A percentile compares a stretch with the other conserved stretches of the same genome.
These are phyloP conservation scores for Rhizomys pruinosus DNA, from an alignment of 2,113 vertebrate species.

Conservation along the genomic window DNA sequence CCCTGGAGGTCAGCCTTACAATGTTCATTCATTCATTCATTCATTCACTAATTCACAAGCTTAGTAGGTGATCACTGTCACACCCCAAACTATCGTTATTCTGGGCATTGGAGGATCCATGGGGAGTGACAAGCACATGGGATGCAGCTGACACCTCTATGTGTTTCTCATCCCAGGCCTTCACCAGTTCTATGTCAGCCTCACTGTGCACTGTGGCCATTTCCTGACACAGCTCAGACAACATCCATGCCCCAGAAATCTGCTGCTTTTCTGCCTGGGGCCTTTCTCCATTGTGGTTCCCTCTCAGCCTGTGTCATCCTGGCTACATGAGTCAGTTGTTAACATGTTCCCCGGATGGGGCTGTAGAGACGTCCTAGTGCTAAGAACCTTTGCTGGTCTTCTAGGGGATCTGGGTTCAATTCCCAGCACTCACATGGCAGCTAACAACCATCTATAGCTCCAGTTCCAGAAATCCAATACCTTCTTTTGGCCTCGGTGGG, in stretches of 20 bases:
- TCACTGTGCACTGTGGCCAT: accelerated
- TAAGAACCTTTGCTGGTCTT: too few species aligned
- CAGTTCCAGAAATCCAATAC: too few species aligned
- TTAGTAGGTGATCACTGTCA: too few species aligned
- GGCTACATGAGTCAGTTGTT: background rate
- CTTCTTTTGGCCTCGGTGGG: too few species aligned
- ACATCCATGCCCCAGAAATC: accelerated
- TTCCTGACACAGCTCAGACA: background rate
- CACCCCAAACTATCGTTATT: background rate
- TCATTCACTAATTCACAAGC: background rate
- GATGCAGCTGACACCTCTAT: background rate
- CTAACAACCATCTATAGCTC: too few species aligned
- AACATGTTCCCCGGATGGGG: background rate
- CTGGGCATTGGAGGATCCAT: background rate
- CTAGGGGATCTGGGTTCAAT: too few species aligned
- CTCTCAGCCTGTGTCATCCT: background rate
- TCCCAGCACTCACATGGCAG: too few species aligned
- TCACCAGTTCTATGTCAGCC: background rate
- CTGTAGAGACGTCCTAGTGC: too few species aligned
- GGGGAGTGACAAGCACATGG: background rate
- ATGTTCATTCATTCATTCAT: background rate
- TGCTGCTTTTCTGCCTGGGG: background rate
- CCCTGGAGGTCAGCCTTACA: background rate
- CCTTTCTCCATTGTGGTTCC: background rate
- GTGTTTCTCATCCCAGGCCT: background rate